Conservation (phyloP, 2,113 vertebrate genomes). For the Menura novaehollandiae region DNA sequence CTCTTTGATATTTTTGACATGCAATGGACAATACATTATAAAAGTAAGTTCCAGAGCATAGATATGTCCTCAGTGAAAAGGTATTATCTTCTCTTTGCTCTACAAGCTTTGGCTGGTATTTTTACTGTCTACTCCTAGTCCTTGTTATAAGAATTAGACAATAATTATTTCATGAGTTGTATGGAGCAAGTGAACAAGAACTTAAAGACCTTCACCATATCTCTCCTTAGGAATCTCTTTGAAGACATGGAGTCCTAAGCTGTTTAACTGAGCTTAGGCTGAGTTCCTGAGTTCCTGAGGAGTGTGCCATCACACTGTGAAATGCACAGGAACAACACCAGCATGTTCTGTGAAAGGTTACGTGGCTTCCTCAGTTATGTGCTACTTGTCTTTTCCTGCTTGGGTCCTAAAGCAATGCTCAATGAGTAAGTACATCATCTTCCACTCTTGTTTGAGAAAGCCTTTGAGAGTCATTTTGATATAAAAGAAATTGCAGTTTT, state of each 20-base stretch:
- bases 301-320: not conserved
- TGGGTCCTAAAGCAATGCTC: not conserved
- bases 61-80: not conserved
- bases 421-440: not conserved
- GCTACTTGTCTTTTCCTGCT: not conserved
- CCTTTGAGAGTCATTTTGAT: not conserved
- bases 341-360: not conserved
- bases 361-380: not conserved
- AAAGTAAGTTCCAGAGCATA: not conserved
- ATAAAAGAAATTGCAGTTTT: conserved; percentile 10
- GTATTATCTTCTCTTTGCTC: not conserved
- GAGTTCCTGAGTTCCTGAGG: not conserved
- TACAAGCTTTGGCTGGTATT: not conserved
- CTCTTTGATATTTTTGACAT: not conserved
- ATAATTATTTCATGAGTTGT: not conserved
- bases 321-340: not conserved
- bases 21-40: not conserved
- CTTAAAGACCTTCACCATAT: not conserved
- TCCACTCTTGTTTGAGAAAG: not conserved
- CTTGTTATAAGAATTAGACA: not conserved
- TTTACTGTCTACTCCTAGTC: not conserved
- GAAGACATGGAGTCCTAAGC: not conserved
- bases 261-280: not conserved
- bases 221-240: not conserved
- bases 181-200: not conserved